Conservation (phyloP, 2,888 invertebrate species). For the Taphrorychus bicolor region DNA sequence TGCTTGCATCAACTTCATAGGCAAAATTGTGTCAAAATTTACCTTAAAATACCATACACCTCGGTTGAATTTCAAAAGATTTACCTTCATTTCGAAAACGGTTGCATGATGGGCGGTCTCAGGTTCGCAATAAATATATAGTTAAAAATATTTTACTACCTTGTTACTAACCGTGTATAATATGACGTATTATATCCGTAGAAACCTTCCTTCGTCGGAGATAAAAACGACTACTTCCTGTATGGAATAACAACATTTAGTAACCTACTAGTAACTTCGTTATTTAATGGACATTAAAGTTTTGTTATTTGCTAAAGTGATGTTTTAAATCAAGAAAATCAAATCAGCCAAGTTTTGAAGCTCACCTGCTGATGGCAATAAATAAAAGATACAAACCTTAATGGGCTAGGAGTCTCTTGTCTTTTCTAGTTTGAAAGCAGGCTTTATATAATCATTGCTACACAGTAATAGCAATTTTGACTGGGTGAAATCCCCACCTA, state of each 20-base stretch:
- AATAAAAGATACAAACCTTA: slow-evolving; percentile 19
- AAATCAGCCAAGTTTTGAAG: slow-evolving; percentile 11
- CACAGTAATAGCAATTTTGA: no score
- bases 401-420: not conserved
- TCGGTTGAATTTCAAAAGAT: slow-evolving; percentile 32
- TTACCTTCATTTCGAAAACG: slow-evolving; percentile 32
- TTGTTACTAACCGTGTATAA: slow-evolving; percentile 10
- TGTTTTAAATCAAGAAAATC: not conserved
- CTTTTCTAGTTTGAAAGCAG: not conserved
- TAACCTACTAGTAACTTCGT: not conserved
- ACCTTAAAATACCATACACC: slow-evolving; percentile 36
- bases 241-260: slow-evolving; percentile 25
- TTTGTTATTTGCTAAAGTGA: not conserved
- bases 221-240: slow-evolving; percentile 22
- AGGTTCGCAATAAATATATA: slow-evolving; percentile 1
- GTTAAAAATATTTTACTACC: not conserved
- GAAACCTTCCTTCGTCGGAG: slow-evolving; percentile 31
- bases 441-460: not conserved
- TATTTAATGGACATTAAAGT: slow-evolving; percentile 26
- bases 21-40: slow-evolving; percentile 16
- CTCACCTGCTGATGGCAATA: slow-evolving; percentile 16
- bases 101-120: slow-evolving; percentile 24
- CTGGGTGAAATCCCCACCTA: no score
- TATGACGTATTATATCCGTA: not conserved
- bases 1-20: not conserved